Conservation (phyloP, 2,113 vertebrate genomes). For the Carlito syrichta region DNA sequence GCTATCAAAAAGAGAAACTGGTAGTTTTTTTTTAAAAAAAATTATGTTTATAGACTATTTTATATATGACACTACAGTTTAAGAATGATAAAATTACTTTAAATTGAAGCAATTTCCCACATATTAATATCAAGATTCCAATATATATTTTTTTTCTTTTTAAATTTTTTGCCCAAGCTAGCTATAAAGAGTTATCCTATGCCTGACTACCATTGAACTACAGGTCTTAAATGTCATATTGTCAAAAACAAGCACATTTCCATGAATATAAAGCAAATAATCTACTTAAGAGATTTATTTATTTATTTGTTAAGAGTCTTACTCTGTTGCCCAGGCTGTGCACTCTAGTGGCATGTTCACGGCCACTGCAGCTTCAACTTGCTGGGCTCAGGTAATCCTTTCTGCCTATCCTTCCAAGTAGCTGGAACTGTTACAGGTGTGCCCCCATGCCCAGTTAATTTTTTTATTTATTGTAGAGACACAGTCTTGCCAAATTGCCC, state of each 20-base stretch:
- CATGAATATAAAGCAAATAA: background rate
- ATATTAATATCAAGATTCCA: background rate
- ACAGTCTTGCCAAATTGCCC: no score
- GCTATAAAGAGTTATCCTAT: background rate
- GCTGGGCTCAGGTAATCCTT: no score
- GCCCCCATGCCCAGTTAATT: no score
- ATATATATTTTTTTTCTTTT: no score
- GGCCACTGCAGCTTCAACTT: no score
- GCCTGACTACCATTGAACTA: background rate
- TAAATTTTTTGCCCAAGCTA: background rate
- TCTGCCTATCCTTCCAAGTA: no score
- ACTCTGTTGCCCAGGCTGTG: no score
- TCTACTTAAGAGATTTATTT: background rate
- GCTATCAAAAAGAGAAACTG: background rate
- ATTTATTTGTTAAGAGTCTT: no score
- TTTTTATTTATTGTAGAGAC: no score
- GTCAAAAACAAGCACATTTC: background rate
- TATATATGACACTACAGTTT: background rate
- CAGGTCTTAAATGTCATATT: background rate
- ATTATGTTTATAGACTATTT: background rate
- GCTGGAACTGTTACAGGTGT: no score
- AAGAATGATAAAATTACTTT: background rate
- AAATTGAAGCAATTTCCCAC: background rate
- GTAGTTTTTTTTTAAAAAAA: background rate
- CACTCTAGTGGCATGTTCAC: no score